Evolutionary conservation across 2,113 vertebrate genomes (phyloP).

Genomic region (Vulpes vulpes): DNA sequence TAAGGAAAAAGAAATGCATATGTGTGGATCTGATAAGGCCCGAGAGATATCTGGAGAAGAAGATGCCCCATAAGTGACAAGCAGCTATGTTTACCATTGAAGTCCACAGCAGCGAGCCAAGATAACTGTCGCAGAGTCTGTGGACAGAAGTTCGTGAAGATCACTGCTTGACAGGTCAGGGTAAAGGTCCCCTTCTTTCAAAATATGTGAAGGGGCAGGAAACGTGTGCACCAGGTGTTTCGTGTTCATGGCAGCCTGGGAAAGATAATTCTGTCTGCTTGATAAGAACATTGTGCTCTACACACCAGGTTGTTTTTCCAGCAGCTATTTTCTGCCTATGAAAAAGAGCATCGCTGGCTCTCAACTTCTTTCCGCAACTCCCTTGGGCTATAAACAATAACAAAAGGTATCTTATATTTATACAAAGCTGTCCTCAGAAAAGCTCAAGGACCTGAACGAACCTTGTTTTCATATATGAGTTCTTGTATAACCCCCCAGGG

Average conservation of each 20-base stretch:
- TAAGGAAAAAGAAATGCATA: conserved; percentile 57
- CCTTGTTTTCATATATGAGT: conserved; percentile 65
- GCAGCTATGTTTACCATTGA: conserved; percentile 73
- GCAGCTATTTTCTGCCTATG: conserved; percentile 81
- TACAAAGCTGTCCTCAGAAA: conserved; percentile 70
- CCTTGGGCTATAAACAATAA: conserved; percentile 73
- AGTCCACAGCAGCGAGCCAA: conserved; percentile 56
- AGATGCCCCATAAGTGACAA: conserved; percentile 4
- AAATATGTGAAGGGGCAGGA: conserved; percentile 81
- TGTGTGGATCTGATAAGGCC: conserved; percentile 71
- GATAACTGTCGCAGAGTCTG: conserved; percentile 51
- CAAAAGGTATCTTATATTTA: conserved; percentile 84
- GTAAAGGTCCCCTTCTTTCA: conserved; percentile 82
- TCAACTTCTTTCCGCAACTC: conserved; percentile 72
- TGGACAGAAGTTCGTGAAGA: conserved; percentile 78
- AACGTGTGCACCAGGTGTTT: conserved; percentile 82
- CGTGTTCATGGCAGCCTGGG: conserved; percentile 77
- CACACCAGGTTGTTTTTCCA: conserved; percentile 78
- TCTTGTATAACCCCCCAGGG: conserved; percentile 62
- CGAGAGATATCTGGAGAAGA: conserved; percentile 45
- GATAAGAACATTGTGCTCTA: conserved; percentile 77
- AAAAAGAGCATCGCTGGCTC: conserved; percentile 72
- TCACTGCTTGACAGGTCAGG: conserved; percentile 76
- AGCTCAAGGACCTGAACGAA: conserved; percentile 73
- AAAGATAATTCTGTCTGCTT: conserved; percentile 79